Evolutionary conservation across 2,113 vertebrate species (phyloP).

Genomic region (Pseudois nayaur): DNA sequence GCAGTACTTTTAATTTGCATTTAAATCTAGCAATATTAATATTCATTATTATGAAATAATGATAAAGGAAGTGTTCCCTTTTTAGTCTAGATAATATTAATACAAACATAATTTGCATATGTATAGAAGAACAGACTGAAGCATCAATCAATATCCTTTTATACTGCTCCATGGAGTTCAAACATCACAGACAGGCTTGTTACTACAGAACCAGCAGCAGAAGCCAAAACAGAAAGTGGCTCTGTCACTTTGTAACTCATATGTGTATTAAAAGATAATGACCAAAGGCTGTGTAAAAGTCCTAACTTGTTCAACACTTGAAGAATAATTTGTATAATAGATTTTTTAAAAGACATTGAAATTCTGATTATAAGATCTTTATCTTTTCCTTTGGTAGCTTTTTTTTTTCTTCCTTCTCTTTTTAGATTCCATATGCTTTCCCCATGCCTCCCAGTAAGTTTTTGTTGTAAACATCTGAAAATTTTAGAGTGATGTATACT

Average conservation of each 20-base stretch:
- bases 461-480: background rate
- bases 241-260: background rate
- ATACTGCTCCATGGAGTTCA: background rate
- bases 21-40: conserved; percentile 45
- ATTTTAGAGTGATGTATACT: background rate
- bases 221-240: background rate
- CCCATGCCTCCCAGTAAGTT: background rate
- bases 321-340: background rate
- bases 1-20: background rate
- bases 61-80: conserved; percentile 2
- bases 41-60: background rate
- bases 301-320: background rate
- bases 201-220: background rate
- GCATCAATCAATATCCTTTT: conserved; percentile 19
- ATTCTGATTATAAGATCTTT: background rate
- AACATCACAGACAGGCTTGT: background rate
- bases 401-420: background rate
- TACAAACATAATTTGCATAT: conserved; percentile 47
- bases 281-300: background rate
- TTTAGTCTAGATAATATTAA: conserved; percentile 22
- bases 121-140: background rate
- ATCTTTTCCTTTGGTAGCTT: background rate
- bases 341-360: background rate
- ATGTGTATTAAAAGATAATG: background rate
- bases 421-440: background rate